Base-by-base conservation (phyloP, 1,140 invertebrate species). In the Euura lappo region DNA sequence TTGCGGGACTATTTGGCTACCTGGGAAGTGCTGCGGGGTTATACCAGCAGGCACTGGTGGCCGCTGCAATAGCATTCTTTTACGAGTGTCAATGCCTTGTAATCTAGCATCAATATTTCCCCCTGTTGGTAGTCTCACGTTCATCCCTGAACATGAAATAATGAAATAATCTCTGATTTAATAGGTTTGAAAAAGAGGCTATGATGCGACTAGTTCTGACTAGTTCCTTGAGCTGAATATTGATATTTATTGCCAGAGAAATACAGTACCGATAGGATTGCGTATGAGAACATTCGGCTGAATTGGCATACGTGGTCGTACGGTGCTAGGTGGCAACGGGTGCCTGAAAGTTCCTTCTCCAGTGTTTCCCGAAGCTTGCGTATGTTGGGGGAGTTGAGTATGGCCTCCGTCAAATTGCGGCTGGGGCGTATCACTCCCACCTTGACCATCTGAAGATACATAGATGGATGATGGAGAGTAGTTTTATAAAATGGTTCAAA, bases 291-390 rank as follows among this genome's bases (percentile, higher is more conserved):
- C 80, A 65, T 87, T 87, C 2, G 84, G 79, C 76, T 84, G 85
- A 45, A 84, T 76, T 11, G 86, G 86, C 81, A 88, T 83, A 72
- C 90, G 80, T 3, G 89, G 88, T 74, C 90, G 83, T 1, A 85
- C 84, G 7, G 89, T 87, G 67, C 86, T 84, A 42, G 90, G 90
- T 4, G 90, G 90, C 66, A 91, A 79, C 6, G 90, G 90, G 79
- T 91, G 90, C 68, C 90, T 86, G 73, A 91, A 90, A 7, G 90
- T 91, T 10, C 85, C 87, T 73, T 90, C 89, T 5, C 82, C 75
- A 71, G 74, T 76, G 73, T 79, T 83, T 42, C 73, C 75, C 28
- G 80, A n/a, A 8, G 81, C 71, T 75, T 85, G 85, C 68, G 83
- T 46, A 76, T 86, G 86, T 44, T 86, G 86, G 7, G 79, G 71